Percentiles rank a stretch among this genome's conserved stretches.
Evolutionary conservation across 2,888 invertebrate species (phyloP).

Genomic region (Leucophenga montana): DNA sequence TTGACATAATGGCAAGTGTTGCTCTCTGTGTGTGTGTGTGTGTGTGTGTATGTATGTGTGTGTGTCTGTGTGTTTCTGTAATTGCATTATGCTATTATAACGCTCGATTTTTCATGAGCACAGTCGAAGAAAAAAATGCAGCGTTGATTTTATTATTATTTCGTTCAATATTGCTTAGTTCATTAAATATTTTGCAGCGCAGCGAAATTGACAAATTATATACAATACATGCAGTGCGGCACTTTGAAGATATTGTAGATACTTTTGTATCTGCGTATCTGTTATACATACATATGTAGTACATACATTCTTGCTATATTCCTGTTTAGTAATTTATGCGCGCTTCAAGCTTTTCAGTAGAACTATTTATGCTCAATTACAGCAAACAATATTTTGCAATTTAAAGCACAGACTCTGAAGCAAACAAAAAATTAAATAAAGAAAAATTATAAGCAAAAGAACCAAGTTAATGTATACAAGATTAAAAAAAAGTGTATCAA

Average conservation of each 20-base stretch:
- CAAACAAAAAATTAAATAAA: too few relatives aligned
- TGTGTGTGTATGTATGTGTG: not conserved
- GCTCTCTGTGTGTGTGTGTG: conserved; percentile 11
- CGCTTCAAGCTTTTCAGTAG: too few relatives aligned
- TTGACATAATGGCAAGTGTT: conserved; percentile 7
- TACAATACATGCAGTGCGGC: conserved; percentile 25
- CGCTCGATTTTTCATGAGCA: conserved; percentile 8
- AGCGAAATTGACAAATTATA: conserved; percentile 57
- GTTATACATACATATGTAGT: not conserved
- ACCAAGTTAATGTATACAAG: too few relatives aligned
- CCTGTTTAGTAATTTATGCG: too few relatives aligned
- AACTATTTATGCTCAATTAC: too few relatives aligned
- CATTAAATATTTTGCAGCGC: conserved; percentile 40
- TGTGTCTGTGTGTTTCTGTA: conserved; percentile 1
- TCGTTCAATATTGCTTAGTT: not conserved
- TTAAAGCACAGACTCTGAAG: too few relatives aligned
- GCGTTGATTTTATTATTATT: conserved; percentile 27
- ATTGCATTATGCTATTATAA: conserved; percentile 11
- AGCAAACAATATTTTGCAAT: too few relatives aligned
- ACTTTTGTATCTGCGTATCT: too few relatives aligned
- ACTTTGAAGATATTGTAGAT: conserved; percentile 12
- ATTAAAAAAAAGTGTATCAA: too few relatives aligned
- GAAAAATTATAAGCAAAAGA: too few relatives aligned
- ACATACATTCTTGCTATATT: too few relatives aligned
- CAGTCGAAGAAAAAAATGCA: too few relatives aligned